Evolutionary conservation across 2,797 vertebrate species (phyloP), one percentile per base, ranked within the genome.

Genomic region (Chelidonichthys spinosus): DNA sequence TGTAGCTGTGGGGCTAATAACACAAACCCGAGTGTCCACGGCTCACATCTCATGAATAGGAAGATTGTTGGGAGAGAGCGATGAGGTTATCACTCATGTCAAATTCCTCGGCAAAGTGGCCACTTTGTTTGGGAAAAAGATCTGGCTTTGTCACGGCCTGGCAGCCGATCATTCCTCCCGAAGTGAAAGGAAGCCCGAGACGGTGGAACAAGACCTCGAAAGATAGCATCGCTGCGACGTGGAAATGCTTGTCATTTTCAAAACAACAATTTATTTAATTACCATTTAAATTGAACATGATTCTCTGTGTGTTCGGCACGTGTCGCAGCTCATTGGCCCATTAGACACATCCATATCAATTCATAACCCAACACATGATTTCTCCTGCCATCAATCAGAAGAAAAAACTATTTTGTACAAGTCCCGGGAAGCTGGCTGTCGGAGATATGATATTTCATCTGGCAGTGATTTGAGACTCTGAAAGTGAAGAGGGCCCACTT

Each of bases 121-220:
- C 92, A 91, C 91, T 94, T 94, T 94, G 93, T 95, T 93, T 94
- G 81, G 91, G 76, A 71, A 94, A 89, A 82, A 85, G 90, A 92
- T 92, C 93, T 87, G 88, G 78, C 87, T 90, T 85, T 87, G 88
- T 90, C 90, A 92, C 69, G 85, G 84, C 85, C 74, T 88, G 85
- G 79, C 81, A 85, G 70, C 69, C 86, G 68, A 70, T 90, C 85
- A 87, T 81, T 81, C 73, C 71, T 42, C 82, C 78, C 64, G 44
- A 89, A 25, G 85, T 90, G 88, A 91, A 83, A 81, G 81, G 74
- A 25, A 82, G 78, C 32, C 84, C 74, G 65, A 83, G 90, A 90
- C 86, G 79, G 88, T 76, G 70, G 79, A 91, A 85, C 83, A 63
- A 78, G 82, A 78, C 54, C 60, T 65, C 36, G 7, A 50, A 69